Base-by-base conservation (phyloP, 2,888 invertebrate genomes). In the Acleris laterana region DNA sequence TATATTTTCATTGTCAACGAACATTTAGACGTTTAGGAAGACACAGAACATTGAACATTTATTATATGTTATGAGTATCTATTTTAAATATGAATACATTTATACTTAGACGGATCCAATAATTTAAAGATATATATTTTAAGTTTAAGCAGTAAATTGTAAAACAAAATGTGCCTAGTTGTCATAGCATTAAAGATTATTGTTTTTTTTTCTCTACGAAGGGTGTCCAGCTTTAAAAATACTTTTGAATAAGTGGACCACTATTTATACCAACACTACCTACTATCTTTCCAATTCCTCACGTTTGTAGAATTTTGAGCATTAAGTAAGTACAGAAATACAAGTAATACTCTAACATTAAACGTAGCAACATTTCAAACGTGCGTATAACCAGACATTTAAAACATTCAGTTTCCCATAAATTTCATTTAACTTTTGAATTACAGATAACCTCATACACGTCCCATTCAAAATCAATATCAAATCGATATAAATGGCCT, bases 1-100 rank as follows among this genome's bases (percentile, higher is more conserved):
- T 82, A 84, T 79, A 89, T 87, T 88, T 88, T 82, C 89, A 89
- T 65, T 87, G 89, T 85, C 88, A 90, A 84, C 56, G 61, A 58
- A 55, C 42, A 67, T 58, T 68, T 51, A 63, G 16, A 68, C 52
- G 57, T 56, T 56, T 28, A 6, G 64, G 62, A 61, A 65, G 50
- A 65, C 61, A 52, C 51, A 66, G 48, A 66, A 66, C 62, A 57
- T 57, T 52, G 44, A 62, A 66, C 51, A 52, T 63, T 52, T 20
- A 63, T 50, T 51, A 65, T 55, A 62, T 42, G 48, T 17, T 61
- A 57, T 28, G 32, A 19, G 46, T 66, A 32, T 46, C 4, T 49
- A 51, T 61, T 52, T 51, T 25, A 38, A 17, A 50, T 51, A 61
- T 44, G 44, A 13, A 25, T 44, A 46, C 22, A 22, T 44, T 38